Conservation (phyloP, 2,113 vertebrate species). For the Aphyosemion australe region DNA sequence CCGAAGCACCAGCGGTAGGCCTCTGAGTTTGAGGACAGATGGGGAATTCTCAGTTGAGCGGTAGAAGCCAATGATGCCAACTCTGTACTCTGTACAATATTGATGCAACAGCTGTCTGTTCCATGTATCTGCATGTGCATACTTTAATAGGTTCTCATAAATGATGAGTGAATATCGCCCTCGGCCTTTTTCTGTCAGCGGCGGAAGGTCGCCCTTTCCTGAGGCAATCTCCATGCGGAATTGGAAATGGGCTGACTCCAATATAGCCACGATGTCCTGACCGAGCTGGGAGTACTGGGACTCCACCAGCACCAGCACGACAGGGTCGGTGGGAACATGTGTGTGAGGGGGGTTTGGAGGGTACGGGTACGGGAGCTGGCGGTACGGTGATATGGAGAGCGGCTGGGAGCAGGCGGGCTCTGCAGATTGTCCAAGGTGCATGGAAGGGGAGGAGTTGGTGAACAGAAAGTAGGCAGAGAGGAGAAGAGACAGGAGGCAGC, state of each 20-base stretch:
- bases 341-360: conserved; percentile 86
- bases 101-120: conserved; percentile 94
- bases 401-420: conserved; percentile 84
- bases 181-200: conserved; percentile 88
- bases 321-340: conserved; percentile 86
- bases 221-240: conserved; percentile 95
- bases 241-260: conserved; percentile 92
- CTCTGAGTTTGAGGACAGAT: conserved; percentile 83
- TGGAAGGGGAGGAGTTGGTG: conserved; percentile 87
- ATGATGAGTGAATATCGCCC: conserved; percentile 91
- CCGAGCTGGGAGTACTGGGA: conserved; percentile 98
- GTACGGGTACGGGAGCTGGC: conserved; percentile 79
- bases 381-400: conserved; percentile 83
- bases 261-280: conserved; percentile 92
- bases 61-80: conserved; percentile 95
- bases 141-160: conserved; percentile 96
- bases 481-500: conserved; percentile 90
- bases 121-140: conserved; percentile 92
- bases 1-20: conserved; percentile 86
- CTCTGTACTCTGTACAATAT: conserved; percentile 95
- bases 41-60: conserved; percentile 93
- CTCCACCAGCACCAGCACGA: conserved; percentile 91
- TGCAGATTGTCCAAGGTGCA: conserved; percentile 84
- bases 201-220: conserved; percentile 93
- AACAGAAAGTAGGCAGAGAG: conserved; percentile 96